A percentile compares a stretch with the other conserved stretches of the same genome.
phyloP scores from a whole-genome alignment of 2,113 vertebrate species.

The Leucosticte australis region DNA sequence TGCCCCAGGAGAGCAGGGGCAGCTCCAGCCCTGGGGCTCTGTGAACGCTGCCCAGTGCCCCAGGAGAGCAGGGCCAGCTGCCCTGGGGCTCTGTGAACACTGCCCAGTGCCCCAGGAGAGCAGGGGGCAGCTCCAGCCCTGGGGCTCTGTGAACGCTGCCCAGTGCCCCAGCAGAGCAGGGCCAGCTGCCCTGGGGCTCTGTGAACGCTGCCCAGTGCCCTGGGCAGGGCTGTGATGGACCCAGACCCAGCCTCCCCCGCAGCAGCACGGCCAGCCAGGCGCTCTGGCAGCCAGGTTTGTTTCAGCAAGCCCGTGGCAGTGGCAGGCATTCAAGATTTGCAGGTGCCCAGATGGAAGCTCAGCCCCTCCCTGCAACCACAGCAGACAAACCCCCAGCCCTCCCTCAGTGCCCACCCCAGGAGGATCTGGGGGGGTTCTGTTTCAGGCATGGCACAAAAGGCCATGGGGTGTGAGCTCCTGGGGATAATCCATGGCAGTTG shows the following conservation, averaged over 20 bases:
- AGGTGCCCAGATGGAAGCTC: conserved; percentile 47
- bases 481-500: not conserved
- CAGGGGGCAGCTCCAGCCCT: too few relatives aligned
- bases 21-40: too few relatives aligned
- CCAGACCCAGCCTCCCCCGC: not conserved
- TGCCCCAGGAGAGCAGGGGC: too few relatives aligned
- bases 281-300: not conserved
- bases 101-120: too few relatives aligned
- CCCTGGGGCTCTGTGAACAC: too few relatives aligned
- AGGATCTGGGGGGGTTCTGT: not conserved
- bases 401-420: not conserved
- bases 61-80: too few relatives aligned
- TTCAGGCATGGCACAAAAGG: not conserved
- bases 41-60: too few relatives aligned
- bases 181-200: too few relatives aligned
- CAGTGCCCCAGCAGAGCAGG: too few relatives aligned
- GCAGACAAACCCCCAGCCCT: not conserved
- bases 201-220: fast-evolving
- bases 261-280: not conserved
- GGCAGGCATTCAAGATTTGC: conserved; percentile 43
- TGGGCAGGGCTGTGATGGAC: not conserved
- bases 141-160: too few relatives aligned
- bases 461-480: not conserved
- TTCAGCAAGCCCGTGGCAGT: not conserved
- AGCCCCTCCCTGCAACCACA: not conserved